Evolutionary conservation across 2,797 vertebrate genomes (phyloP).

Genomic region (Sebastolobus altivelis): DNA sequence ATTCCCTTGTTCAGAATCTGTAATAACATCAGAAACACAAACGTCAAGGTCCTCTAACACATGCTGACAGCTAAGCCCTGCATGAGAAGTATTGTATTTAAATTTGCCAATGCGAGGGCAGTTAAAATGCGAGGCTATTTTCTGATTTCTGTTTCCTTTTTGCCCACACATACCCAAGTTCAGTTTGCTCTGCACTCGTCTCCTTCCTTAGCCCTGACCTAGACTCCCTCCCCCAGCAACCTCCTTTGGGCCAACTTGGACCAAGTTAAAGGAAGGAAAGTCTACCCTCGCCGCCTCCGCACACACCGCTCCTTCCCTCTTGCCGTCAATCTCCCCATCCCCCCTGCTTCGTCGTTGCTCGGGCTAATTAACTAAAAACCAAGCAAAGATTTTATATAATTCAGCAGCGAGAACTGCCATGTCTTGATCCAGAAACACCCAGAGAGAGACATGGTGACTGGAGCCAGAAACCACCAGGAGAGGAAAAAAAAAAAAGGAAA

Average conservation of each 20-base stretch:
- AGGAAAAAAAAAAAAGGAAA: conserved; percentile 9
- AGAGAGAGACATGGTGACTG: conserved; percentile 68
- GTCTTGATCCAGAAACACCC: conserved; percentile 75
- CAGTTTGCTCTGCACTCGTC: conserved; percentile 49
- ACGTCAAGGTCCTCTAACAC: conserved; percentile 49
- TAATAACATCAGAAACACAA: conserved; percentile 42
- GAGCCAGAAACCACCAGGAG: conserved; percentile 71
- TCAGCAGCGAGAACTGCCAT: conserved; percentile 78
- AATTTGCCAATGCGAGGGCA: conserved; percentile 41
- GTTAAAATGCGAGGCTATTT: conserved; percentile 51
- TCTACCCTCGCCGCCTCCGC: conserved; percentile 54
- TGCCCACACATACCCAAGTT: conserved; percentile 52
- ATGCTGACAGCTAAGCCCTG: conserved; percentile 38
- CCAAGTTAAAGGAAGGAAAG: conserved; percentile 79
- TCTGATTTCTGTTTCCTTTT: conserved; percentile 32
- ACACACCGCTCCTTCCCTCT: conserved; percentile 48
- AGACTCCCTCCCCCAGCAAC: conserved; percentile 64
- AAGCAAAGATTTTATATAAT: conserved; percentile 84
- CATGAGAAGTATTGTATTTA: conserved; percentile 27
- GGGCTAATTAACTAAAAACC: conserved; percentile 82
- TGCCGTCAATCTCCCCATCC: conserved; percentile 54
- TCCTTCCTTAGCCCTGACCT: conserved; percentile 64
- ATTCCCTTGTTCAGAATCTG: conserved; percentile 29
- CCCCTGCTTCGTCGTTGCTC: conserved; percentile 54
- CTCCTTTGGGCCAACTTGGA: conserved; percentile 83